Percentiles rank a stretch among this genome's conserved stretches.
These are phyloP conservation scores for Clepsis dumicolana DNA, from an alignment of 2,888 invertebrate species.

Conservation along the genomic window DNA sequence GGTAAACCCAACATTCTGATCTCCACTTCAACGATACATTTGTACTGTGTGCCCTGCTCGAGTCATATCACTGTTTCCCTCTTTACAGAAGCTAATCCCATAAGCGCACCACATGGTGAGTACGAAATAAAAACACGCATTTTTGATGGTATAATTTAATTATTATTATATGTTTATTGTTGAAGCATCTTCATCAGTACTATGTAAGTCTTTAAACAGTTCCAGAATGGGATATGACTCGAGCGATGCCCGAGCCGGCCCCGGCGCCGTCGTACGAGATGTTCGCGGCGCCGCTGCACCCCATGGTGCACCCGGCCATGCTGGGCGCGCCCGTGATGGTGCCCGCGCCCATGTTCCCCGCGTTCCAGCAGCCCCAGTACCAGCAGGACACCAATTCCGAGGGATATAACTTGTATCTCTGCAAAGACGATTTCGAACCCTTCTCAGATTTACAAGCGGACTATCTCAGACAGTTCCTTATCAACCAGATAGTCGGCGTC, in stretches of 20 bases:
- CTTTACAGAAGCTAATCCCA: conserved; percentile 51
- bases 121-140: conserved; percentile 10
- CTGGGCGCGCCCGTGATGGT: conserved; percentile 49
- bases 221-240: conserved; percentile 66
- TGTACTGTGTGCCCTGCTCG: not conserved
- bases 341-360: conserved; percentile 43
- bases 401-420: conserved; percentile 65
- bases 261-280: conserved; percentile 22
- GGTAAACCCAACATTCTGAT: conserved; percentile 49
- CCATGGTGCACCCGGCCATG: conserved; percentile 29
- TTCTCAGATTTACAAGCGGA: conserved; percentile 62
- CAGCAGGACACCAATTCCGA: conserved; percentile 39
- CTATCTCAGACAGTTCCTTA: conserved; percentile 64
- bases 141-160: not conserved
- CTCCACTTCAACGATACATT: not conserved
- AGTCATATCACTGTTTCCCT: conserved; percentile 40
- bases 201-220: conserved; percentile 48
- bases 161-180: not conserved
- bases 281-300: not conserved
- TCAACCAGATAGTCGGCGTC: conserved; percentile 63
- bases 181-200: not conserved
- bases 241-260: conserved; percentile 42
- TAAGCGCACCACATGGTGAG: conserved; percentile 49
- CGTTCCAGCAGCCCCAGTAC: conserved; percentile 16
- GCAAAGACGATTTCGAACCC: conserved; percentile 72